Evolutionary conservation across 2,888 invertebrate genomes (phyloP), one percentile per base, ranked within the genome.

Genomic region (Perizoma affinitatum): DNA sequence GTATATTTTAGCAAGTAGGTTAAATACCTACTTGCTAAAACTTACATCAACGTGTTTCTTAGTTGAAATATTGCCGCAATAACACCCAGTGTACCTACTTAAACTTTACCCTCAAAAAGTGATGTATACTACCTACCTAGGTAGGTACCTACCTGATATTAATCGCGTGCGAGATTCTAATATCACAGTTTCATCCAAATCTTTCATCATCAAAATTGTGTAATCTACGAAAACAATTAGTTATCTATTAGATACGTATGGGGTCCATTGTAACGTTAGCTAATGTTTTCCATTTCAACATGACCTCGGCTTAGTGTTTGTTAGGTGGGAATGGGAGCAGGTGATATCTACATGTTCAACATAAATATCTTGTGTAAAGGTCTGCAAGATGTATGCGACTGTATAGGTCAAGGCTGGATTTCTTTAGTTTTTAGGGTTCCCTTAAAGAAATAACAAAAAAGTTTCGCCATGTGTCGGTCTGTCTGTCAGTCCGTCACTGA

Each of bases 261-360:
- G 73, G 69, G 74, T 71, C 75, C 70, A 82, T 82, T 80, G 80
- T 81, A 65, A 69, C 52, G 69, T 74, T 67, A 71, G 72, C 61
- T 72, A 75, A 76, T 72, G 74, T 76, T 80, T 79, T 78, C 72
- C 70, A 76, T 83, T 83, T 78, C 78, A 72, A 78, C 75, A 74
- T 69, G 78, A 76, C 79, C 76, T 75, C 77, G 65, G 4, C 38
- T 38, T 4, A 6, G 42, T 45, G 71, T 54, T 65, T 70, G 68
- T 71, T 72, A 58, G 56, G 82, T 84, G 84, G 76, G 84, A 85
- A 85, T 76, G 73, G 64, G 81, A 57, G 76, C 83, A 71, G 60
- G 54, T 55, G 63, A 61, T 67, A 72, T 67, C 55, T 70, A 67
- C 62, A 9, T 38, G 38, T 38, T 6, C 38, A 38, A 5, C 38